phyloP scores from a whole-genome alignment of 2,113 vertebrate genomes.

The Anser brachyrhynchus region DNA sequence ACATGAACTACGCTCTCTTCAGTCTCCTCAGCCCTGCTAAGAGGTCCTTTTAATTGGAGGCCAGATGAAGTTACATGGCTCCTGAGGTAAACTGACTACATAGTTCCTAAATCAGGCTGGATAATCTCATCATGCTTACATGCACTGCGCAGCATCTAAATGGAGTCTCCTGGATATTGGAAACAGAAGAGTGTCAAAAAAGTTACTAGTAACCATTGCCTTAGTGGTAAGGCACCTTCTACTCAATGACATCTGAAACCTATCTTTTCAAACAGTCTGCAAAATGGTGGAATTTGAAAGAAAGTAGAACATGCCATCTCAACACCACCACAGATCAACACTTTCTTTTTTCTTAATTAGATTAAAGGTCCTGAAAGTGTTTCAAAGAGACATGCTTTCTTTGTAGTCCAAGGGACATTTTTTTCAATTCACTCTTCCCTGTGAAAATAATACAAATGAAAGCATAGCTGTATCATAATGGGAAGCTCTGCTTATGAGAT shows the following conservation, averaged over 20 bases:
- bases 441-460: background rate
- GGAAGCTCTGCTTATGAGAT: background rate
- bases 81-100: background rate
- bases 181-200: background rate
- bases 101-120: background rate
- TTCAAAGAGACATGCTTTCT: background rate
- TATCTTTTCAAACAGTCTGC: background rate
- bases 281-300: background rate
- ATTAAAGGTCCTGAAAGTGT: background rate
- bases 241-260: background rate
- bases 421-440: background rate
- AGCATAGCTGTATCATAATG: background rate
- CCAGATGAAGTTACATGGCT: background rate
- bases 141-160: background rate
- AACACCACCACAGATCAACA: no score
- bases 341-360: no score
- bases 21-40: background rate
- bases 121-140: background rate
- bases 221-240: fast-evolving
- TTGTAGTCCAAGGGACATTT: background rate
- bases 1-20: background rate
- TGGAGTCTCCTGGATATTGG: background rate
- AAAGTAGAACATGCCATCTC: background rate
- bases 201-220: background rate
- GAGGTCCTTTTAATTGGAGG: background rate